These are phyloP conservation scores for Lepidonotus clava DNA, from an alignment of 2,888 invertebrate species.

Conservation along the genomic window DNA sequence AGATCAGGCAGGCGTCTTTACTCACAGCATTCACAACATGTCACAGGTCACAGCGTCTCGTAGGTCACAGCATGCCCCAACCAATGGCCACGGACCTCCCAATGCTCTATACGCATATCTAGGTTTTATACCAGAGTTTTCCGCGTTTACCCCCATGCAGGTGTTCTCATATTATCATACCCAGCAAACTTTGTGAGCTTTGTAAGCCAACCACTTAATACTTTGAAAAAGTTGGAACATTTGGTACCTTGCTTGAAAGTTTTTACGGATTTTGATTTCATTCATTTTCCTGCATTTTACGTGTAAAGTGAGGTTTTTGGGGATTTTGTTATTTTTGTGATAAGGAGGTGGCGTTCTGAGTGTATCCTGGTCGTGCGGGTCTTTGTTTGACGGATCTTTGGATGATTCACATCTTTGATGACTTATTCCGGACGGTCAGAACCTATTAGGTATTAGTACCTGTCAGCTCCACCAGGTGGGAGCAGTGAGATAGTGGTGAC, in stretches of 20 bases:
- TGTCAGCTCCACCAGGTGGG: neutral
- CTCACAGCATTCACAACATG: neutral
- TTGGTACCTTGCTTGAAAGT: neutral
- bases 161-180: neutral
- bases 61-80: slow-evolving; percentile 1
- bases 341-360: neutral
- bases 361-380: neutral
- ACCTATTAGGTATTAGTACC: neutral
- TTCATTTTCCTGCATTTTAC: too few species aligned
- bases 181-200: too few species aligned
- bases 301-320: neutral
- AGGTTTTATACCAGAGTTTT: neutral
- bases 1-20: neutral
- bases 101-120: neutral
- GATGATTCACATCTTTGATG: slow-evolving; percentile 25
- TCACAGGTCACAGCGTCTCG: neutral
- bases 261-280: neutral
- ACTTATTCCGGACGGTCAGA: neutral
- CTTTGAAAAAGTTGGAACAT: too few species aligned
- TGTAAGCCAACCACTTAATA: too few species aligned
- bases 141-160: neutral
- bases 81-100: slow-evolving; percentile 42
- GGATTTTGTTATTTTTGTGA: neutral
- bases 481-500: neutral
- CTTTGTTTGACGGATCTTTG: neutral